Evolutionary conservation across 2,797 vertebrate genomes (phyloP).

Genomic region (Diplodus puntazzo): DNA sequence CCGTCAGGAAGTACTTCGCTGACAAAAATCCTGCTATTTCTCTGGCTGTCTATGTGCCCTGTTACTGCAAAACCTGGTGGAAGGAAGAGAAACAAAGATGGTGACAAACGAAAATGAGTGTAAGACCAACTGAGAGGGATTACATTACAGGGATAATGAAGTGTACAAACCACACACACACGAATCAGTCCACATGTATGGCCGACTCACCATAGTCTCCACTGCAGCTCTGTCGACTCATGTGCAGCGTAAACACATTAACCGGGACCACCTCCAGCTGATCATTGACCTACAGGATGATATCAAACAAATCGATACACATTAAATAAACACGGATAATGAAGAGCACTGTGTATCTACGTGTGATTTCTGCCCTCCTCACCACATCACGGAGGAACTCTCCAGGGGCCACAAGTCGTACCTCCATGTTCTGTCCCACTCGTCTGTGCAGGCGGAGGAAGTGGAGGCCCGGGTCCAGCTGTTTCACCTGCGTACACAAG

Average conservation of each 20-base stretch:
- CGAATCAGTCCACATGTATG: not conserved
- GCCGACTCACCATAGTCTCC: constrained; percentile 82
- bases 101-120: not conserved
- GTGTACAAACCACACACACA: too few relatives aligned
- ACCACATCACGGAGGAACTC: constrained; percentile 89
- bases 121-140: not conserved
- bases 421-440: constrained; percentile 81
- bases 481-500: constrained; percentile 87
- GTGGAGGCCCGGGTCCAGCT: constrained; percentile 88
- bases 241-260: constrained; percentile 76
- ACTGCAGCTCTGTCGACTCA: constrained; percentile 70
- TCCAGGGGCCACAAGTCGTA: constrained; percentile 70
- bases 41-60: constrained; percentile 88
- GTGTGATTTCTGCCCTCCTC: constrained; percentile 60
- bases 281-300: constrained; percentile 85
- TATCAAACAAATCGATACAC: constrained; percentile 52
- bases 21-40: constrained; percentile 89
- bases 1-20: constrained; percentile 92
- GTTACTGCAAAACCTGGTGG: constrained; percentile 92
- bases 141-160: not conserved
- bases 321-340: constrained; percentile 30
- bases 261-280: constrained; percentile 88
- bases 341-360: not conserved
- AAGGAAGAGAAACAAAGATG: not conserved
- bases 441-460: constrained; percentile 85